A percentile compares a stretch with the other conserved stretches of the same genome.
These are phyloP conservation scores for Pristionchus arcanus DNA, from an alignment of 2,888 invertebrate species.

Conservation along the genomic window DNA sequence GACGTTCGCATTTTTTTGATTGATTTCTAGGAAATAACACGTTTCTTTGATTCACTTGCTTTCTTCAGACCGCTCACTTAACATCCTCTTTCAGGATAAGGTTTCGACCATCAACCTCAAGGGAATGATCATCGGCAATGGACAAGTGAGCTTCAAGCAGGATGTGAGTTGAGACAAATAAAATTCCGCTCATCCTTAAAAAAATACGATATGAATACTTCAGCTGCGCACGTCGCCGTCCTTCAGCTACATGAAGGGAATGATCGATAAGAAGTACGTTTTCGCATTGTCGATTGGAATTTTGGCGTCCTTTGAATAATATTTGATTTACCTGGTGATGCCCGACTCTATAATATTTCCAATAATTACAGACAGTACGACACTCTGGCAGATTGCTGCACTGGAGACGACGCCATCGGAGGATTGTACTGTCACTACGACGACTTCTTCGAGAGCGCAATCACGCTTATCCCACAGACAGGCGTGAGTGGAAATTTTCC, in stretches of 20 bases:
- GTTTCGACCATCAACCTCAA: slow-evolving; percentile 69
- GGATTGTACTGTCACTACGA: slow-evolving; percentile 52
- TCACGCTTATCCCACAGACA: neutral
- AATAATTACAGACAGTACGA: slow-evolving; percentile 25
- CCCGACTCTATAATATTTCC: neutral
- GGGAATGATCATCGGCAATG: slow-evolving; percentile 75
- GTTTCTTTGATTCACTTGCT: too few relatives aligned
- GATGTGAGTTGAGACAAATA: slow-evolving; percentile 9
- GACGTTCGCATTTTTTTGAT: neutral
- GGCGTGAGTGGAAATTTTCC: neutral
- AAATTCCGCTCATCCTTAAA: too few relatives aligned
- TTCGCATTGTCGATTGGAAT: neutral
- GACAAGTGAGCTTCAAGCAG: slow-evolving; percentile 63
- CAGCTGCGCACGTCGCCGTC: slow-evolving; percentile 72
- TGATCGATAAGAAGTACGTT: slow-evolving; percentile 59
- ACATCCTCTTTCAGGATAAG: slow-evolving; percentile 42
- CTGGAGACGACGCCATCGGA: neutral
- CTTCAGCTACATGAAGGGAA: slow-evolving; percentile 65
- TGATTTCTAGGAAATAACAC: neutral
- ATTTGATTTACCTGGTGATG: neutral
- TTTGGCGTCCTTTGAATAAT: neutral
- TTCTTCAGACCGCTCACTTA: too few relatives aligned
- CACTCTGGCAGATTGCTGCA: neutral
- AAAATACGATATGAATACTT: slow-evolving; percentile 56
- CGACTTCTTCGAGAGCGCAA: slow-evolving; percentile 24